Percentiles rank a stretch among this genome's conserved stretches.
Evolutionary conservation across 2,113 vertebrate genomes (phyloP).

Genomic region (Corythornis cristatus): DNA sequence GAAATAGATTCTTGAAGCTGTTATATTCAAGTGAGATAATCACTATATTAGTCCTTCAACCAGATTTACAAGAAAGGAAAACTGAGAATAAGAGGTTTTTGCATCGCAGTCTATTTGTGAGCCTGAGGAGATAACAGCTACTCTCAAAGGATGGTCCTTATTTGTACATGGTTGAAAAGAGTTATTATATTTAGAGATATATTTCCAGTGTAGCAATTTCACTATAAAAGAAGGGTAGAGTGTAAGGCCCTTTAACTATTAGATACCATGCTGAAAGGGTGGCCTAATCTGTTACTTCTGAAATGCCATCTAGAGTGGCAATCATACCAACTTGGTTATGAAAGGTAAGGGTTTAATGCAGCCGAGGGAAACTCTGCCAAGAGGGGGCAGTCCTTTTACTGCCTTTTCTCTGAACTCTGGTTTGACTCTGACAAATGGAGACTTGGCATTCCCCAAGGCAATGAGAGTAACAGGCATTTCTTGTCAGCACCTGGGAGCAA

Average conservation of each 20-base stretch:
- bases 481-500: background rate
- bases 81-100: background rate
- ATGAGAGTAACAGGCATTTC: background rate
- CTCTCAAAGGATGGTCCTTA: background rate
- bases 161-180: background rate
- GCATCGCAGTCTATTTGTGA: background rate
- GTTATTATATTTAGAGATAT: background rate
- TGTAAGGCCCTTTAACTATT: background rate
- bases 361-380: background rate
- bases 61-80: background rate
- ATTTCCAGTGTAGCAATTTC: background rate
- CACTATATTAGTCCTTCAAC: background rate
- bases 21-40: background rate
- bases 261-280: background rate
- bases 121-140: background rate
- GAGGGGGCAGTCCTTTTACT: background rate
- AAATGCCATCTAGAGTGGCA: background rate
- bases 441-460: background rate
- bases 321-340: background rate
- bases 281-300: background rate
- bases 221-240: background rate
- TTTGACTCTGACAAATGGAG: background rate
- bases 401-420: background rate
- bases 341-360: background rate
- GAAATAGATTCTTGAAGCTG: background rate